A percentile compares a stretch with the other conserved stretches of the same genome.
Conservation (phyloP, 2,113 vertebrate genomes). For the Nibea albiflora region DNA sequence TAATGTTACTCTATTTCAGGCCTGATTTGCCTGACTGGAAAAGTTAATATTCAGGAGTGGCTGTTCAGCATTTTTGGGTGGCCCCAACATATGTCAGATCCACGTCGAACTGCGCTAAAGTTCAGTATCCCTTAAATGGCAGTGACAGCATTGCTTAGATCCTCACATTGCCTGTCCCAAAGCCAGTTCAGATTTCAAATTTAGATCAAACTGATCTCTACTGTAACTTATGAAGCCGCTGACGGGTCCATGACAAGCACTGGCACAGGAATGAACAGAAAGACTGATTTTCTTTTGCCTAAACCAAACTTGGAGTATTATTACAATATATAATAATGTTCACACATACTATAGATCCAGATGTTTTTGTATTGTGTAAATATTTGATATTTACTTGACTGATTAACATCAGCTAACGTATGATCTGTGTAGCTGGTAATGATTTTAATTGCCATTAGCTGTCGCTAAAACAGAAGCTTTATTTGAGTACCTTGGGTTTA, state of each 20-base stretch:
- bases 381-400: background rate
- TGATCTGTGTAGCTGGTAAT: background rate
- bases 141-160: slow-evolving; percentile 52
- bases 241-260: background rate
- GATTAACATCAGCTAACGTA: background rate
- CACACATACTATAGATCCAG: background rate
- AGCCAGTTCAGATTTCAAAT: slow-evolving; percentile 53
- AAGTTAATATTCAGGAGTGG: slow-evolving; percentile 79
- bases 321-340: slow-evolving; percentile 10
- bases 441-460: background rate
- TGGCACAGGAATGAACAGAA: slow-evolving; percentile 25
- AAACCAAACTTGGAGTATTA: background rate
- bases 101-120: slow-evolving; percentile 38
- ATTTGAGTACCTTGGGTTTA: background rate
- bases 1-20: slow-evolving; percentile 75
- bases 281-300: slow-evolving; percentile 18
- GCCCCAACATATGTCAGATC: slow-evolving; percentile 67
- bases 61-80: slow-evolving; percentile 79
- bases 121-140: slow-evolving; percentile 52
- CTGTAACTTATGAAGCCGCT: slow-evolving; percentile 16
- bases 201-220: slow-evolving; percentile 33
- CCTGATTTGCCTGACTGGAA: slow-evolving; percentile 78
- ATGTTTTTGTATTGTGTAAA: background rate
- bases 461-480: background rate
- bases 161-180: slow-evolving; percentile 47